A percentile compares a stretch with the other conserved stretches of the same genome.
Evolutionary conservation across 2,113 vertebrate genomes (phyloP).

Genomic region (Brachirus orientalis): DNA sequence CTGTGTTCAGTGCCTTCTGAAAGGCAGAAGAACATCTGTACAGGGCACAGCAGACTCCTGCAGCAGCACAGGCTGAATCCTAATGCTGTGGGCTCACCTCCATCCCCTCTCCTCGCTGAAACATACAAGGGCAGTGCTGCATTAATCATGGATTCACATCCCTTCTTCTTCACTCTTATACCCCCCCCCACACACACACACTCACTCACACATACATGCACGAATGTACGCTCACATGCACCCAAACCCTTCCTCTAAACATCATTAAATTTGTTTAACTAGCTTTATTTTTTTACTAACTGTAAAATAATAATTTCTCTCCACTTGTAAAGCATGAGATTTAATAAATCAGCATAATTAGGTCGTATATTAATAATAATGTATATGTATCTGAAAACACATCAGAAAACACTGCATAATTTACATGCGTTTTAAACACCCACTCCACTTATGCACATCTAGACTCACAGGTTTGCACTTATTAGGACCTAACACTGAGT

Average conservation of each 20-base stretch:
- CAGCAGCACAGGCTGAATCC: slow-evolving; percentile 75
- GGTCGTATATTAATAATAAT: slow-evolving; percentile 1
- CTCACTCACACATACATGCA: slow-evolving; percentile 15
- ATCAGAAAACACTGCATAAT: slow-evolving; percentile 33
- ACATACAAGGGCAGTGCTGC: slow-evolving; percentile 82
- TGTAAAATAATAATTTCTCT: slow-evolving; percentile 39
- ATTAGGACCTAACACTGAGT: too few relatives aligned
- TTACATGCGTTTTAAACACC: slow-evolving; percentile 54
- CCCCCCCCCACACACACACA: slow-evolving; percentile 37
- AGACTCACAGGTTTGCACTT: too few relatives aligned
- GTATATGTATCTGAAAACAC: slow-evolving; percentile 13
- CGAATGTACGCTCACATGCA: background rate
- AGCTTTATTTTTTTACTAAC: too few relatives aligned
- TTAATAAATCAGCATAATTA: slow-evolving; percentile 35
- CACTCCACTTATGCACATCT: too few relatives aligned
- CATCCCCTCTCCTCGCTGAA: slow-evolving; percentile 66
- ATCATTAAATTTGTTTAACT: slow-evolving; percentile 38
- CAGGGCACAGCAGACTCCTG: slow-evolving; percentile 62
- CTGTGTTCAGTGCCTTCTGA: slow-evolving; percentile 57
- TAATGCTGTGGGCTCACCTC: slow-evolving; percentile 76
- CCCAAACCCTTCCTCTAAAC: slow-evolving; percentile 4
- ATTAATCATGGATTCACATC: slow-evolving; percentile 78
- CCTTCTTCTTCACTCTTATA: slow-evolving; percentile 53
- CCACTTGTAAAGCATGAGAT: slow-evolving; percentile 21
- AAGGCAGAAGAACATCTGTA: slow-evolving; percentile 66